Evolutionary conservation across 1,140 invertebrate species (phyloP), one percentile per base, ranked within the genome.

Genomic region (Belonocnema kinseyi): DNA sequence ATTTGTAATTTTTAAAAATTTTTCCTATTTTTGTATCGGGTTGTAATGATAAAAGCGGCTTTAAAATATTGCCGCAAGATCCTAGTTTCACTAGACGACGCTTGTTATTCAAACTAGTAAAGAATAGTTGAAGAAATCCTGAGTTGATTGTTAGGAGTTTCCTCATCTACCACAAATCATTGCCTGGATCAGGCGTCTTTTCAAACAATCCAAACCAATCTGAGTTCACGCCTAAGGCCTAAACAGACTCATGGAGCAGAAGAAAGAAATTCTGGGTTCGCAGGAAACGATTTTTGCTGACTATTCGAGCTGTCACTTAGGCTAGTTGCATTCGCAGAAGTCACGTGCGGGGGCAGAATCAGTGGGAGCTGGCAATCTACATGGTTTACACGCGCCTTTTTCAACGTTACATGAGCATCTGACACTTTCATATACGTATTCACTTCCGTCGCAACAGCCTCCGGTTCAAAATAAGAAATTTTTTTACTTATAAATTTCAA

Each of bases 51-150:
- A 46, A 46, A 46, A 46, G 6, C 2, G 40, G 40, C 40, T 46
- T 46, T 46, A 46, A 46, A 46, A 46, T 46, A 10, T 10, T 46
- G 7, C 40, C 40, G 40, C 40, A 46, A 46, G 40, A 46, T 46
- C 21, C 46, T 50, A 50, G 51, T 72, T 72, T 50, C n/a, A 21
- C 21, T 16, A 72, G 50, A 72, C 19, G 10, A 52, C 17, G 50
- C 46, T 72, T 51, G n/a, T 72, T 72, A 72, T 51, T 52, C n/a
- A 52, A 72, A 72, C 17, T 8, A 51, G 12, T 16, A 50, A 51
- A 72, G 71, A 72, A 72, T 50, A 72, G 71, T 50, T 51, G 19
- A 72, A 72, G 71, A 72, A 51, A 19, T 72, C 19, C 61, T 66
- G 16, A 61, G 21, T 61, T 61, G 58, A 61, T 61, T 66, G 61